phyloP scores from a whole-genome alignment of 2,888 invertebrate species.

The Timema podura region DNA sequence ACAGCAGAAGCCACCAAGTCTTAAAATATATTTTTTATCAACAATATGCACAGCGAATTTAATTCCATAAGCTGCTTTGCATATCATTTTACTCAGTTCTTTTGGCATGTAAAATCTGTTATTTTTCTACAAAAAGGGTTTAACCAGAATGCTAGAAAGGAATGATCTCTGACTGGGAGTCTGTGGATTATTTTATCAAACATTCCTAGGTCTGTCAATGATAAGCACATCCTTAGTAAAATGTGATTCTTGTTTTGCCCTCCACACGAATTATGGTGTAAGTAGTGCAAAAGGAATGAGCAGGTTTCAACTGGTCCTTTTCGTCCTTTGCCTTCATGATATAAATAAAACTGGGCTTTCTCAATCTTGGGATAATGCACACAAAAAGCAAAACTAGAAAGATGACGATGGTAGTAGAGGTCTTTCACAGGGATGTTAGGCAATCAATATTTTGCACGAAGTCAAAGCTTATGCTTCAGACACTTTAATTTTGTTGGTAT shows the following conservation, averaged over 20 bases:
- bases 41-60: background rate
- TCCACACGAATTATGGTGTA: background rate
- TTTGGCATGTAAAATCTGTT: background rate
- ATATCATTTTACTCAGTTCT: conserved; percentile 4
- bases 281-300: background rate
- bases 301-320: conserved; percentile 11
- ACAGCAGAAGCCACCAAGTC: background rate
- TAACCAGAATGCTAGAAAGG: background rate
- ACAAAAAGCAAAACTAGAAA: background rate
- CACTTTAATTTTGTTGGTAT: background rate
- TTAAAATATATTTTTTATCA: background rate
- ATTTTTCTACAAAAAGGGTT: background rate
- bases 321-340: background rate
- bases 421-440: background rate
- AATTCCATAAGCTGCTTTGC: background rate
- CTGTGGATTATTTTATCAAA: conserved; percentile 2
- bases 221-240: background rate
- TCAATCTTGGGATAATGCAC: background rate
- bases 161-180: background rate
- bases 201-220: background rate
- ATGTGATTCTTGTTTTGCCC: background rate
- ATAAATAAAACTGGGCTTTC: background rate
- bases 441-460: background rate
- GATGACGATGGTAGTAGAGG: background rate
- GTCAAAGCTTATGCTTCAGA: background rate